Evolutionary conservation across 2,113 vertebrate species (phyloP).

Genomic region (Atlantisia rogersi): DNA sequence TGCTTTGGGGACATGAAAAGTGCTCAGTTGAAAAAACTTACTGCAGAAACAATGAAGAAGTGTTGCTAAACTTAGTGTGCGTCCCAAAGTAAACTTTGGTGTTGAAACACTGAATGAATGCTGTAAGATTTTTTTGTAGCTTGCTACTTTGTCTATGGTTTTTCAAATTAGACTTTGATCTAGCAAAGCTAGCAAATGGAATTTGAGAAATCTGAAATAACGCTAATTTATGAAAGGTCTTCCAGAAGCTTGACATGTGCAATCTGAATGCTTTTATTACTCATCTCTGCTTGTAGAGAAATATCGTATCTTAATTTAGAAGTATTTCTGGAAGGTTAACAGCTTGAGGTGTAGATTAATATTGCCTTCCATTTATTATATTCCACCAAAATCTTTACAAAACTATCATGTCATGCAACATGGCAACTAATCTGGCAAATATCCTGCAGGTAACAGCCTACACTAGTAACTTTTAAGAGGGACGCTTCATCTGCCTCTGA

Average conservation of each 20-base stretch:
- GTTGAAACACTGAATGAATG: not conserved
- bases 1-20: not conserved
- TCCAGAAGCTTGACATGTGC: not conserved
- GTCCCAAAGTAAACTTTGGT: not conserved
- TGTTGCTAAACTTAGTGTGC: not conserved
- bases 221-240: not conserved
- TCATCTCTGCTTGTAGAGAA: not conserved
- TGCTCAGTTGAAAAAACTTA: not conserved
- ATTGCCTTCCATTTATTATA: not conserved
- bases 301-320: not conserved
- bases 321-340: not conserved
- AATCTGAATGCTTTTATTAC: not conserved
- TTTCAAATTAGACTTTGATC: not conserved
- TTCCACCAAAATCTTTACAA: not conserved
- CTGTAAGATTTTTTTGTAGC: not conserved
- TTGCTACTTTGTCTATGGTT: not conserved
- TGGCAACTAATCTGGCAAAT: not conserved
- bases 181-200: not conserved
- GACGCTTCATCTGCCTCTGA: not conserved
- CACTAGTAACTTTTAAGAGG: not conserved
- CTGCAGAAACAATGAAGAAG: not conserved
- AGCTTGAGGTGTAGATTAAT: not conserved
- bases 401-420: not conserved
- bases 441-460: not conserved
- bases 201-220: not conserved